phyloP scores from a whole-genome alignment of 2,888 invertebrate species.

The Callosobruchus maculatus region DNA sequence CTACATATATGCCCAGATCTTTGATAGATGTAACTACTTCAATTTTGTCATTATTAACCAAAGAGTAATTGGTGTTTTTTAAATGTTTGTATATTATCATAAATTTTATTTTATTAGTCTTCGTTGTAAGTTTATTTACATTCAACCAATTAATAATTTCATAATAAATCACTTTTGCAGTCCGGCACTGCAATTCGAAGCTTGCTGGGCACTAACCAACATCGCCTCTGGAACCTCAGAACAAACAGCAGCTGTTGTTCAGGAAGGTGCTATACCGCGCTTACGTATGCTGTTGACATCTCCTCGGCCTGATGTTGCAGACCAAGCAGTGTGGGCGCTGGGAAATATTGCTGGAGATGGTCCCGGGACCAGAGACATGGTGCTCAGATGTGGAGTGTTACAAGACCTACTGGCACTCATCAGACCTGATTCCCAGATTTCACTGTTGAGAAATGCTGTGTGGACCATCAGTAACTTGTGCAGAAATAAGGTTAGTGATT shows the following conservation, averaged over 20 bases:
- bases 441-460: conserved; percentile 75
- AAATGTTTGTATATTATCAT: no score
- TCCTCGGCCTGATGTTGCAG: conserved; percentile 66
- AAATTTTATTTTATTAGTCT: no score
- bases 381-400: conserved; percentile 69
- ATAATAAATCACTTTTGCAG: conserved; percentile 52
- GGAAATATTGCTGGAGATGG: conserved; percentile 98
- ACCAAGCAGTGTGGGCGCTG: conserved; percentile 96
- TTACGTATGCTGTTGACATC: conserved; percentile 72
- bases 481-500: conserved; percentile 65
- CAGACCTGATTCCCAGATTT: conserved; percentile 57
- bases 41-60: no score
- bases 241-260: conserved; percentile 85
- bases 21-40: no score
- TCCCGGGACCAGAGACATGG: conserved; percentile 73
- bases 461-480: conserved; percentile 95
- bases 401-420: conserved; percentile 67
- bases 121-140: no score
- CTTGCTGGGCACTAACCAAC: conserved; percentile 96
- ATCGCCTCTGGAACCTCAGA: conserved; percentile 92
- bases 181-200: conserved; percentile 83
- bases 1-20: no score
- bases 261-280: conserved; percentile 81
- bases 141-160: no score
- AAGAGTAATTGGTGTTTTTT: no score